Base-by-base conservation (phyloP, 2,888 invertebrate species). In the Pemphredon lugubris region DNA sequence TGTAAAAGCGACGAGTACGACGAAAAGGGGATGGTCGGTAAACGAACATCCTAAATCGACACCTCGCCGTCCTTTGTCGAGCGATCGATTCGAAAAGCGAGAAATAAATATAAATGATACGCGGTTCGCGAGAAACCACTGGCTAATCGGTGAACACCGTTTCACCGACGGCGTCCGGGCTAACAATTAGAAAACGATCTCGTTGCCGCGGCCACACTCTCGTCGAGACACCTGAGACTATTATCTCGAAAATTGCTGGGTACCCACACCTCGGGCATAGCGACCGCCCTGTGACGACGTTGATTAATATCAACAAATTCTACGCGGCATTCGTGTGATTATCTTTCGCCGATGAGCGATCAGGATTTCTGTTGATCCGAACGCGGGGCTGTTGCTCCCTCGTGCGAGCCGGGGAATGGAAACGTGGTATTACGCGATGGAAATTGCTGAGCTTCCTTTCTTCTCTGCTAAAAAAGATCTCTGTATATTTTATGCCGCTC, bases 261-360 rank as follows among this genome's bases (percentile, higher is more conserved):
- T 57, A 50, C 18, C 21, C 58, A 51, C 23, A n/a, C 34, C 23
- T 26, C 16, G 47, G 59, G 66, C 53, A 14, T 58, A 50, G 37
- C 18, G 16, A 26, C 18, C 39, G 34, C n/a, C n/a, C n/a, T n/a
- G n/a, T n/a, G n/a, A 53, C 42, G 72, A 76, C 73, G 67, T 69
- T 70, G 77, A 77, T 77, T 76, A 73, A 76, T 76, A 77, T 73
- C 73, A 51, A 76, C 73, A 73, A 68, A 76, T 76, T 26, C 26
- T n/a, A n/a, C n/a, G n/a, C n/a, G n/a, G n/a, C n/a, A n/a, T n/a
- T n/a, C n/a, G n/a, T n/a, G n/a, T n/a, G n/a, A n/a, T n/a, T n/a
- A 7, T 26, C 26, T 26, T 7, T 5, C 26, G 26, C 7, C 7
- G 26, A 26, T 26, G 3, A 26, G 26, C 26, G 26, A 26, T 3